phyloP scores from a whole-genome alignment of 37 sponge, comb jelly and placozoan species.

The Cladorhizidae sp. region DNA sequence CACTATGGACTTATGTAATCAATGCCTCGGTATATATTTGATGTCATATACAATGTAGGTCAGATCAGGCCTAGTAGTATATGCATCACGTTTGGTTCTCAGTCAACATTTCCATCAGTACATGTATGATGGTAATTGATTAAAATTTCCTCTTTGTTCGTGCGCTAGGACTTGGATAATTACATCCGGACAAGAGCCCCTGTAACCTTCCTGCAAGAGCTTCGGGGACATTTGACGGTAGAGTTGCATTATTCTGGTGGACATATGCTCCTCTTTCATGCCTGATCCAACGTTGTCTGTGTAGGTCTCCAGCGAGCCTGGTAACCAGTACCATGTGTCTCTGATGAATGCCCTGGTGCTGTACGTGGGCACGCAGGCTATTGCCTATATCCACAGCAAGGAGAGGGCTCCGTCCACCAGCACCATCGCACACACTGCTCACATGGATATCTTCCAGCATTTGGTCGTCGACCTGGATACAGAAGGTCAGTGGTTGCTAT shows the following conservation, averaged over 20 bases:
- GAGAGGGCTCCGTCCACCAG: conserved; percentile 78
- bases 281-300: background rate
- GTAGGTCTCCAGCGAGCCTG: conserved; percentile 79
- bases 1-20: too few species aligned
- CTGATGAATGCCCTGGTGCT: conserved; percentile 96
- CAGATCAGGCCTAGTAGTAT: too few species aligned
- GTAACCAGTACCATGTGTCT: conserved; percentile 91
- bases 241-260: background rate
- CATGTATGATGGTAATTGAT: too few species aligned
- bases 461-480: conserved; percentile 94
- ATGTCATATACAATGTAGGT: too few species aligned
- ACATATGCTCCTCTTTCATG: background rate
- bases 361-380: conserved; percentile 94
- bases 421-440: conserved; percentile 91
- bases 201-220: conserved; percentile 90
- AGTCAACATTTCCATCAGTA: too few species aligned
- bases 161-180: conserved; percentile 89
- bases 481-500: conserved; percentile 72
- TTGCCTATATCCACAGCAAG: conserved; percentile 81
- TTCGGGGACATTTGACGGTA: conserved; percentile 70
- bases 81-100: too few species aligned
- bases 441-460: conserved; percentile 97
- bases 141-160: too few species aligned
- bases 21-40: too few species aligned
- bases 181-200: conserved; percentile 88